Evolutionary conservation across 2,113 vertebrate genomes (phyloP).

Genomic region (Urocitellus parryii): DNA sequence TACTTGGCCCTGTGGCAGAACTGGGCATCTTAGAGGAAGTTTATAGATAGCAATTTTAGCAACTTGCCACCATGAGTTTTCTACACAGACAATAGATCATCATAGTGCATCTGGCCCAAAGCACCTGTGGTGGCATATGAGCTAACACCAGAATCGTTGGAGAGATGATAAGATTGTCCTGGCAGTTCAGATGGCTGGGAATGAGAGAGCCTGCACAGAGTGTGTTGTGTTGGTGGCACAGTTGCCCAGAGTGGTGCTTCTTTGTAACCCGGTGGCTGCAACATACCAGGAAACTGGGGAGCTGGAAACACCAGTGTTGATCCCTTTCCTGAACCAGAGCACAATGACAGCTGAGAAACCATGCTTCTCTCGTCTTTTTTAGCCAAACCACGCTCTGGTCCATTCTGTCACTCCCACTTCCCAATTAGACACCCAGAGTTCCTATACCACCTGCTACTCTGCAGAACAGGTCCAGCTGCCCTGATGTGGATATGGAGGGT

Average conservation of each 20-base stretch:
- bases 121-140: neutral
- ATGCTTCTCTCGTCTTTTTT: neutral
- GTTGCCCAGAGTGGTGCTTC: neutral
- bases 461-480: conserved; percentile 3
- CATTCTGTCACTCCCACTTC: conserved; percentile 45
- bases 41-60: neutral
- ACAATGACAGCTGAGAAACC: conserved; percentile 60
- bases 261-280: conserved; percentile 37
- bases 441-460: conserved; percentile 64
- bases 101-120: conserved; percentile 13
- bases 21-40: conserved; percentile 7
- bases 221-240: accelerated
- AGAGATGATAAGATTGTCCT: neutral
- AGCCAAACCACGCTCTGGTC: conserved; percentile 68
- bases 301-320: conserved; percentile 41
- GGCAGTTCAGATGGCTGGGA: neutral
- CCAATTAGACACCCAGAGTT: neutral
- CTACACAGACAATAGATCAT: neutral
- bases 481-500: neutral
- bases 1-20: neutral
- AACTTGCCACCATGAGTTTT: neutral
- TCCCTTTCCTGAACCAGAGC: conserved; percentile 66
- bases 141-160: neutral
- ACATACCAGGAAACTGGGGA: neutral
- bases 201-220: neutral